These are phyloP conservation scores for Ctenopoma kingsleyae DNA, from an alignment of 2,797 vertebrate species.

Conservation along the genomic window DNA sequence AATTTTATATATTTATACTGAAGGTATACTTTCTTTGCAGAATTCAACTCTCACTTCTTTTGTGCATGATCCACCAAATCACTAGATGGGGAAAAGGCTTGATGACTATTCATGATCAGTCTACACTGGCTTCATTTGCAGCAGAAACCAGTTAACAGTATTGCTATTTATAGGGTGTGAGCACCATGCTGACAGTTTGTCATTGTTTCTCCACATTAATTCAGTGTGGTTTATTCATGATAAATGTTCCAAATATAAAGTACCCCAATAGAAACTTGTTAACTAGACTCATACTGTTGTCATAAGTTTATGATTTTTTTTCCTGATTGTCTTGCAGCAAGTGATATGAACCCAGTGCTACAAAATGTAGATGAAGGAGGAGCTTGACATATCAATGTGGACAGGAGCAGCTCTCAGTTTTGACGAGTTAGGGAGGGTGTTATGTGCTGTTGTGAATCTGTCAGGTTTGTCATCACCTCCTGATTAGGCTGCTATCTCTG, in stretches of 20 bases:
- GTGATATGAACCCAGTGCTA: slow-evolving; percentile 5
- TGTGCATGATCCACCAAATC: slow-evolving; percentile 1
- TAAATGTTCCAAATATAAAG: slow-evolving; percentile 24
- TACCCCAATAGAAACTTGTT: slow-evolving; percentile 24
- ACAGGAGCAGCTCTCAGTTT: slow-evolving; percentile 57
- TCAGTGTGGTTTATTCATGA: slow-evolving; percentile 40
- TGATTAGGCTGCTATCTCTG: slow-evolving; percentile 63
- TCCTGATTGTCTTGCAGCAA: neutral
- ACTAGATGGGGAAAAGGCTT: neutral
- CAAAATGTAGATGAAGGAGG: slow-evolving; percentile 7
- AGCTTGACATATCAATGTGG: slow-evolving; percentile 55
- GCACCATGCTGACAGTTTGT: slow-evolving; percentile 9
- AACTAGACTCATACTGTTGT: slow-evolving; percentile 1
- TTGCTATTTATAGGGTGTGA: slow-evolving; percentile 45
- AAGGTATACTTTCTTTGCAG: slow-evolving; percentile 51
- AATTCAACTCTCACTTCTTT: slow-evolving; percentile 20
- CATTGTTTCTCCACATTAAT: slow-evolving; percentile 31
- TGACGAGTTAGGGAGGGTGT: slow-evolving; percentile 61
- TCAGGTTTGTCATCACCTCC: slow-evolving; percentile 70
- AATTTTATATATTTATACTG: slow-evolving; percentile 66
- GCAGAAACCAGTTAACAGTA: slow-evolving; percentile 8
- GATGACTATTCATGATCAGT: slow-evolving; percentile 12
- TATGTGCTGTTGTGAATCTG: slow-evolving; percentile 56
- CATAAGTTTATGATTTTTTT: neutral
- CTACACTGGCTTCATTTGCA: slow-evolving; percentile 33